Evolutionary conservation across 1,140 invertebrate genomes (phyloP), one percentile per base, ranked within the genome.

Genomic region (Cydia fagiglandana): DNA sequence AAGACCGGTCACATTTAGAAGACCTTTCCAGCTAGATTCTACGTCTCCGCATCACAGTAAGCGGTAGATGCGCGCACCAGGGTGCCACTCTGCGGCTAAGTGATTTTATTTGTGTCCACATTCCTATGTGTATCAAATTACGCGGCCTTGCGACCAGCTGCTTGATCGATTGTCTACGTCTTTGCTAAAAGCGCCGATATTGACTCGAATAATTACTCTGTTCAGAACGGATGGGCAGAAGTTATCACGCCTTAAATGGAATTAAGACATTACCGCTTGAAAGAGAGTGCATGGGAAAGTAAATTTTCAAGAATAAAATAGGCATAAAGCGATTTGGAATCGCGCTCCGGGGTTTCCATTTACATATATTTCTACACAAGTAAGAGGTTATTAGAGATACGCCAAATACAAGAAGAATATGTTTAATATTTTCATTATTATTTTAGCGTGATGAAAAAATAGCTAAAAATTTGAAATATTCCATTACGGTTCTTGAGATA

Each of bases 71-170:
- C 78, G 73, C 89, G 73, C 89, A 78, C 76, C 85, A 82, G 90
- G 90, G 86, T 81, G 84, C 88, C 90, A 90, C 88, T 91, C 85
- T 73, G 80, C 81, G 75, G 78, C 86, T 91, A 91, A 91, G 90
- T 92, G 90, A 92, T 89, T 91, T 91, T 90, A 89, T 92, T 92
- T 91, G 89, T 88, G 90, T 88, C 86, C 87, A 88, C 90, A 91
- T 92, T 86, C 88, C 90, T 84, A 87, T 86, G 86, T 88, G 87
- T 91, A 91, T 91, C 90, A 87, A 85, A 91, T 91, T 92, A 91
- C 90, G 75, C 73, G 83, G 82, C 83, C 81, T 84, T 81, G 85
- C 81, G 80, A 84, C 90, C 86, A 90, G 87, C 90, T 91, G 89
- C 76, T 91, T 91, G 90, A 91, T 91, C 86, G 89, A 91, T 91